Percentiles rank a stretch among this genome's conserved stretches.
phyloP scores from a whole-genome alignment of 2,113 vertebrate species.

The Paratilapia polleni region DNA sequence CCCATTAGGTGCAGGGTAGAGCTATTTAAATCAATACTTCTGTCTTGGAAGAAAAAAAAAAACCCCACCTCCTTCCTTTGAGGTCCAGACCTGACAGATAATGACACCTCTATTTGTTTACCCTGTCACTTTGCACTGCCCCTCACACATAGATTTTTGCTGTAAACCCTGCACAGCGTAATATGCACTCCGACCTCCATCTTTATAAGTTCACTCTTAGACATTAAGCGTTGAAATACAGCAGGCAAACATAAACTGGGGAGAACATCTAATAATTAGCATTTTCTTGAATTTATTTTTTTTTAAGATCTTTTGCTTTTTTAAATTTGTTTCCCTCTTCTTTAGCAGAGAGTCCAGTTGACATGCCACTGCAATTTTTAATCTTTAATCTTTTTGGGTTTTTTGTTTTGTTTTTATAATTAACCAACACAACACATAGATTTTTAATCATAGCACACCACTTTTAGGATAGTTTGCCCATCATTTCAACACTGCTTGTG shows the following conservation, averaged over 20 bases:
- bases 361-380: neutral
- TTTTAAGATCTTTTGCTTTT: neutral
- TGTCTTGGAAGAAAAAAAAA: conserved; percentile 33
- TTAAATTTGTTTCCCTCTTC: neutral
- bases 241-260: too few species aligned
- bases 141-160: neutral
- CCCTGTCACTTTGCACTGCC: conserved; percentile 33
- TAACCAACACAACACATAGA: neutral
- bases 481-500: neutral
- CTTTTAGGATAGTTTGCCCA: neutral
- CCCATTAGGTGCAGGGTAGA: conserved; percentile 71
- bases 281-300: neutral
- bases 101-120: conserved; percentile 71
- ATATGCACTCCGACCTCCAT: neutral
- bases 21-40: conserved; percentile 80
- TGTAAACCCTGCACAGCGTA: neutral
- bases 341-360: neutral
- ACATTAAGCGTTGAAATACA: neutral
- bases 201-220: neutral
- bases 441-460: neutral
- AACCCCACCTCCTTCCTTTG: conserved; percentile 47
- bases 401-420: too few species aligned
- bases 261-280: neutral
- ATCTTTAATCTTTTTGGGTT: too few species aligned
- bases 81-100: conserved; percentile 57